A percentile compares a stretch with the other conserved stretches of the same genome.
These are phyloP conservation scores for Colaptes auratus DNA, from an alignment of 2,113 vertebrate genomes.

Conservation along the genomic window DNA sequence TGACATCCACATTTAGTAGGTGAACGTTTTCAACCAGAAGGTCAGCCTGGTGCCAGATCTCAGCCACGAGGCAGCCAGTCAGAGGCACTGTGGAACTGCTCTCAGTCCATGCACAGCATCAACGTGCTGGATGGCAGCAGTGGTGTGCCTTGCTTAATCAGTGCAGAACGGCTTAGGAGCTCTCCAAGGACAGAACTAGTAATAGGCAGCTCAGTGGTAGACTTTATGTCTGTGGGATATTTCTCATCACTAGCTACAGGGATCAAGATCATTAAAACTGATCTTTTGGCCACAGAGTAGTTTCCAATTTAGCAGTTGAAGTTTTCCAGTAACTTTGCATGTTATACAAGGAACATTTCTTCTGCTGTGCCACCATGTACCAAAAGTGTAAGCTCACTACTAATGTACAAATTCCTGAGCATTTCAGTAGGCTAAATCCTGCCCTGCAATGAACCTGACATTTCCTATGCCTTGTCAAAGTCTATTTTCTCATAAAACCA, in stretches of 20 bases:
- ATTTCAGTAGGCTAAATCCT: background rate
- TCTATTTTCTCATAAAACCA: conserved; percentile 16
- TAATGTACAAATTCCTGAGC: background rate
- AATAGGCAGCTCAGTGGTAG: background rate
- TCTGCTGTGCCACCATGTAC: background rate
- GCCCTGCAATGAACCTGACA: background rate
- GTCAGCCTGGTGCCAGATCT: background rate
- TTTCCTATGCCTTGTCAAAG: background rate
- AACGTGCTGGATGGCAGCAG: fast-evolving
- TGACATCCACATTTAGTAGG: background rate
- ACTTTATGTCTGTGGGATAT: background rate
- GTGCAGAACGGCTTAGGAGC: background rate
- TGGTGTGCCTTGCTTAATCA: background rate
- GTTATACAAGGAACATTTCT: background rate
- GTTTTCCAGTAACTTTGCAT: background rate
- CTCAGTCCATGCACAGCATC: fast-evolving
- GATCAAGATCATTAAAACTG: background rate
- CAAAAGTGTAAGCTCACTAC: background rate
- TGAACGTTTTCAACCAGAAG: background rate
- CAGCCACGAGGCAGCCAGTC: background rate
- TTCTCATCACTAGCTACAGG: background rate
- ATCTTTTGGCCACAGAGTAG: background rate
- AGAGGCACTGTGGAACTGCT: background rate
- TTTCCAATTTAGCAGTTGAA: background rate
- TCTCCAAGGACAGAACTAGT: background rate